A percentile compares a stretch with the other conserved stretches of the same genome.
These are phyloP conservation scores for Archivesica marissinica DNA, from an alignment of 1,140 invertebrate genomes.

Conservation along the genomic window DNA sequence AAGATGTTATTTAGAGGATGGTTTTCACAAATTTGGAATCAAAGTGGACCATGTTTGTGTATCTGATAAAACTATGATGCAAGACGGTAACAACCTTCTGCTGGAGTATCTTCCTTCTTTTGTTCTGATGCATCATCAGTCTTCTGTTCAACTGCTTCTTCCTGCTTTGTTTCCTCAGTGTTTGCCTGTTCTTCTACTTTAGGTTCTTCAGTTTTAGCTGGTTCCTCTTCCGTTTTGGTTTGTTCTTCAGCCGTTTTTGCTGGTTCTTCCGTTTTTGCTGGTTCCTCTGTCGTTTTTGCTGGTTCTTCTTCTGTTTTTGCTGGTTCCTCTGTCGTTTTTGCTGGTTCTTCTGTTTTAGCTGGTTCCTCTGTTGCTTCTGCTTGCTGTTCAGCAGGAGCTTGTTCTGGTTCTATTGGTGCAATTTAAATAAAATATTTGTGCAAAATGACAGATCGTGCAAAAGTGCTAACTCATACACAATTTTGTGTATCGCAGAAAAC, in stretches of 20 bases:
- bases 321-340: slow-evolving; percentile 15
- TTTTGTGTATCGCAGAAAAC: background rate
- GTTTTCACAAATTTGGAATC: too few relatives aligned
- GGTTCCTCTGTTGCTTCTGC: slow-evolving; percentile 20
- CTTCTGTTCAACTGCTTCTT: background rate
- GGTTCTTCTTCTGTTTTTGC: slow-evolving; percentile 53
- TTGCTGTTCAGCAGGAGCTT: background rate
- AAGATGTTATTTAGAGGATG: too few relatives aligned
- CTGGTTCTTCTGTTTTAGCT: background rate
- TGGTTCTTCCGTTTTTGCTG: slow-evolving; percentile 27
- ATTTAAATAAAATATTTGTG: background rate
- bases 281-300: background rate
- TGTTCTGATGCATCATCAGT: slow-evolving; percentile 36
- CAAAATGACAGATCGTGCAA: background rate
- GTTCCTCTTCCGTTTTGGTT: slow-evolving; percentile 45
- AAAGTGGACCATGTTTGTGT: too few relatives aligned
- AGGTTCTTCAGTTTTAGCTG: slow-evolving; percentile 41
- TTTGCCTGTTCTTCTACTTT: slow-evolving; percentile 18
- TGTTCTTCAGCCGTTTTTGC: slow-evolving; percentile 6
- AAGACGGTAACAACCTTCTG: slow-evolving; percentile 51
- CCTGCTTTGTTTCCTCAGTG: slow-evolving; percentile 24
- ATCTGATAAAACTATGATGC: too few relatives aligned
- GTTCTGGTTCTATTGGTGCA: background rate
- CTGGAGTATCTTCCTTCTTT: slow-evolving; percentile 35
- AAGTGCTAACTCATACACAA: background rate